Evolutionary conservation across 2,888 invertebrate species (phyloP).

Genomic region (Macrophya annulata): DNA sequence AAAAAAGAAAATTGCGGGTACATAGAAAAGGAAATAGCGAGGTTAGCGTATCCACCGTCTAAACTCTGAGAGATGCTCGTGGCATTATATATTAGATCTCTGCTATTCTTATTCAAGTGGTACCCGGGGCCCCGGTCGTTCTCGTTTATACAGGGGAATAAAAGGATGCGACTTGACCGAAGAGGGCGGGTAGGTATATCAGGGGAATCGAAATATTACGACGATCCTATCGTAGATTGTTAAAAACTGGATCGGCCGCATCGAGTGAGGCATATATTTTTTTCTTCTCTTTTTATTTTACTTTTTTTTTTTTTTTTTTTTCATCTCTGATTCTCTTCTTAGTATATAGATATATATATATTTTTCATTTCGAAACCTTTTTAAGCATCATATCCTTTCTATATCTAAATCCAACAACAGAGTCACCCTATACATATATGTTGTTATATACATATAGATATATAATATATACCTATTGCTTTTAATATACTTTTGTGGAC

Average conservation of each 20-base stretch:
- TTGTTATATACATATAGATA: not conserved
- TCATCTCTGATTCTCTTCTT: not conserved
- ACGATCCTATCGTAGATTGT: conserved; percentile 54
- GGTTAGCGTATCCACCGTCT: conserved; percentile 48
- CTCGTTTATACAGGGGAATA: conserved; percentile 52
- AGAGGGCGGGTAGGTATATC: not conserved
- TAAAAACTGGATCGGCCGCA: conserved; percentile 47
- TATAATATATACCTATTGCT: not conserved
- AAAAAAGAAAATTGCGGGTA: not conserved
- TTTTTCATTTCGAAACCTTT: conserved; percentile 22
- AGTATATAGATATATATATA: conserved; percentile 2
- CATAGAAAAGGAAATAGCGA: not conserved
- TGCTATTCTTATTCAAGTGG: conserved; percentile 55
- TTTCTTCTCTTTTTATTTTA: not conserved
- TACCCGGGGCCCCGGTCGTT: conserved; percentile 31
- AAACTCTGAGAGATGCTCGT: conserved; percentile 45
- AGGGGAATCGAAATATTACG: conserved; percentile 44
- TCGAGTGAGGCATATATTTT: conserved; percentile 23
- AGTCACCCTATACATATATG: not conserved
- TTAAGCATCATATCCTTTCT: not conserved
- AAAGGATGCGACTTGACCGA: conserved; percentile 55
- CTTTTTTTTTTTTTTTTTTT: not conserved
- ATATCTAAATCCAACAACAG: conserved; percentile 7
- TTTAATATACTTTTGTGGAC: conserved; percentile 9
- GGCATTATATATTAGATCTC: conserved; percentile 54